Evolutionary conservation across 1,140 invertebrate genomes (phyloP), one percentile per base, ranked within the genome.

Genomic region (Pseudachorutes palmiensis): DNA sequence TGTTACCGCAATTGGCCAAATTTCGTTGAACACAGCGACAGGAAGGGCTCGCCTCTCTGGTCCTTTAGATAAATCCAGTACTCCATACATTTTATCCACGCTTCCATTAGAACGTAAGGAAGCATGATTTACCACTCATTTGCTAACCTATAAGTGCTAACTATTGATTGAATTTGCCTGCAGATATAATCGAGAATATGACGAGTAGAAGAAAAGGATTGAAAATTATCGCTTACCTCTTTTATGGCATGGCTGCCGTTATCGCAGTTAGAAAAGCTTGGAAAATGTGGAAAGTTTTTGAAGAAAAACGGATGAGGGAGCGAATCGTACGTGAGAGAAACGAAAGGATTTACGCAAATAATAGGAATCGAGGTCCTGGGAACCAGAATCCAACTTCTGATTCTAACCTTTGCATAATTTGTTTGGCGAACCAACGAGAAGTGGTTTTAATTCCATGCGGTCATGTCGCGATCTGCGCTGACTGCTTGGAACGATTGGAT

Each of bases 391-490:
- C 36, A 41, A 19, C 71, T 31, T 51, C 67, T 22, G 62, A 58
- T 29, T 36, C 33, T 51, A 64, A 71, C 57, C 71, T 64, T 19
- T 74, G 72, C 31, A 68, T 66, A 1, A 58, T 71, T n/a, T 74
- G 72, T 36, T 45, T 74, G 3, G 33, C 62, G 3, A 74, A 74
- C 65, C 72, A 69, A 2, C 36, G 70, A 12, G 76, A 88, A 85
- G 85, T 91, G 24, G 89, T 92, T 74, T 75, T 91, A 41, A 76
- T 91, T 64, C 87, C 88, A 1, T 92, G 90, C 77, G 90, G 90
- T 0, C 90, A 92, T 76, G 88, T 91, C 0, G 90, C 87, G 70
- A 76, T 91, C 36, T 92, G 89, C 75, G 88, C 90, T 79, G 88
- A 91, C 76, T 92, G 90, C 76, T 83, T 86, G 1, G 82, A 85